These are phyloP conservation scores for Nyctibius grandis DNA, from an alignment of 2,797 vertebrate species.

Conservation along the genomic window DNA sequence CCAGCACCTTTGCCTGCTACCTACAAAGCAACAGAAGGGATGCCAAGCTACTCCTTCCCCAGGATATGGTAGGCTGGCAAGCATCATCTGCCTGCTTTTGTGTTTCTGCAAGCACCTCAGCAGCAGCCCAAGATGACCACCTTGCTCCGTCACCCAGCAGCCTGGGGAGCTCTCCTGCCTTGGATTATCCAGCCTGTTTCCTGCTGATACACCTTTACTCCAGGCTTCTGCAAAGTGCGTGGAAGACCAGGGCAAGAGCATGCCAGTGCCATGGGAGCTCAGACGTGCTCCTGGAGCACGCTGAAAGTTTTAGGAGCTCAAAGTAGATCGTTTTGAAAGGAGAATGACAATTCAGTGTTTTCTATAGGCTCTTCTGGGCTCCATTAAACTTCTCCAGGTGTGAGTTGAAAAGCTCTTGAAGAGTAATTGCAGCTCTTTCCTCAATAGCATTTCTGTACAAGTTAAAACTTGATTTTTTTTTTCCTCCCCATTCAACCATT, in stretches of 20 bases:
- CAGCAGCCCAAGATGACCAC: background rate
- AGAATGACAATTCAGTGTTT: background rate
- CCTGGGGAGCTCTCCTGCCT: background rate
- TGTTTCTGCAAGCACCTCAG: background rate
- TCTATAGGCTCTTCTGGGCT: background rate
- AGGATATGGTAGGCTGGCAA: background rate
- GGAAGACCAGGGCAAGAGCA: background rate
- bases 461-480: background rate
- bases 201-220: background rate
- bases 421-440: background rate
- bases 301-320: background rate
- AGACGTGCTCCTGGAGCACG: background rate
- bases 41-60: background rate
- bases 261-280: background rate
- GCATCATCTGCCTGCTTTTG: background rate
- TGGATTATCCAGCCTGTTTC: background rate
- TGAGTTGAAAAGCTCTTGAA: background rate
- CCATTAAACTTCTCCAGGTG: background rate
- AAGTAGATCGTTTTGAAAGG: background rate
- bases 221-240: background rate
- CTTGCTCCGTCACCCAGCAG: background rate
- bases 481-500: background rate
- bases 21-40: conserved; percentile 27
- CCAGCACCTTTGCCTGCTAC: conserved; percentile 39
- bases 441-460: background rate